phyloP scores from a whole-genome alignment of 1,140 invertebrate genomes.

The Leptinotarsa lineolata region DNA sequence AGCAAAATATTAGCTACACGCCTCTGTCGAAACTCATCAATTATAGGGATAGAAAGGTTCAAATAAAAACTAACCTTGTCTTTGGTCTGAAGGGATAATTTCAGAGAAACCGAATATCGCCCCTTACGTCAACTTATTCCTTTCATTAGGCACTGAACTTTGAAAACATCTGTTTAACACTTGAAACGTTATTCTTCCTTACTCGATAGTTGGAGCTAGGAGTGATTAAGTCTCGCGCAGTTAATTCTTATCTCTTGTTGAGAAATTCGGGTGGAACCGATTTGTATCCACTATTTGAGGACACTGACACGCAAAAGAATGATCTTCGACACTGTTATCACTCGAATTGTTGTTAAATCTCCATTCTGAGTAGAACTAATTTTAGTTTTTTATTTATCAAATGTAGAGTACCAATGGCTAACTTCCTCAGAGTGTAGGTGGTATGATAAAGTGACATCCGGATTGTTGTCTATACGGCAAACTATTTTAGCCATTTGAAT shows the following conservation, averaged over 20 bases:
- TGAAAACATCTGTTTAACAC: slow-evolving; percentile 40
- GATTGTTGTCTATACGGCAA: slow-evolving; percentile 22
- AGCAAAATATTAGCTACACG: background rate
- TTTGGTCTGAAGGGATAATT: background rate
- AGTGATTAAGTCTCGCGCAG: background rate
- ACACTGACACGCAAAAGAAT: slow-evolving; percentile 34
- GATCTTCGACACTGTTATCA: slow-evolving; percentile 43
- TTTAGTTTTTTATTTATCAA: slow-evolving; percentile 30
- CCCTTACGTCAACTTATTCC: slow-evolving; percentile 1
- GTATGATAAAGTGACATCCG: slow-evolving; percentile 45
- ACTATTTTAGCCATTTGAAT: slow-evolving; percentile 10
- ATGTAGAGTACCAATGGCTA: slow-evolving; percentile 36
- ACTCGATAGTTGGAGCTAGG: background rate
- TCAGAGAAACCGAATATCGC: background rate
- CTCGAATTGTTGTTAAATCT: slow-evolving; percentile 27
- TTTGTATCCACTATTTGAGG: slow-evolving; percentile 32
- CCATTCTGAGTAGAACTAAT: slow-evolving; percentile 27
- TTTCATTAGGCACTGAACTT: slow-evolving; percentile 28
- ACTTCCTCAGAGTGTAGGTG: slow-evolving; percentile 41
- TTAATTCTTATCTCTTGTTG: slow-evolving; percentile 21
- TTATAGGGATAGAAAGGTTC: background rate
- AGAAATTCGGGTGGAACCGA: slow-evolving; percentile 29
- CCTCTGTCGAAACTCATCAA: background rate
- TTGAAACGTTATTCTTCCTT: slow-evolving; percentile 27
- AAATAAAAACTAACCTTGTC: slow-evolving; percentile 12